phyloP scores from a whole-genome alignment of 2,113 vertebrate species.

The Eptesicus fuscus region DNA sequence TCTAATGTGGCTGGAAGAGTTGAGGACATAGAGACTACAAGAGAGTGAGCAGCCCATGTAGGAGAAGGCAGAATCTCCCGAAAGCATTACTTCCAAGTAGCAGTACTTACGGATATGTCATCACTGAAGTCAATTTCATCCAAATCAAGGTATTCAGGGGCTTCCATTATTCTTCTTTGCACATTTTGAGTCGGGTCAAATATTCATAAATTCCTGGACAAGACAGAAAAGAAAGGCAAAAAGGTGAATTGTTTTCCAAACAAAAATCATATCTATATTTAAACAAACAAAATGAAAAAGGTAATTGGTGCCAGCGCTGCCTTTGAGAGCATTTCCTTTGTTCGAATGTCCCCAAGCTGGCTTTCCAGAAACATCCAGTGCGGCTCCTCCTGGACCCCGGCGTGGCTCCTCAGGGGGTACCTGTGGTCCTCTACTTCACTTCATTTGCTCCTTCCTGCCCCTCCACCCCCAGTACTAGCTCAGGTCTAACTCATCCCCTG shows the following conservation, averaged over 20 bases:
- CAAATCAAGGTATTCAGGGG: constrained; percentile 98
- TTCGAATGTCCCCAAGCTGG: not conserved
- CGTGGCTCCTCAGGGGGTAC: not conserved
- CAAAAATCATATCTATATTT: not conserved
- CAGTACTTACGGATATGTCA: constrained; percentile 92
- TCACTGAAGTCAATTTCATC: constrained; percentile 99
- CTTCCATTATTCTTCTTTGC: constrained; percentile 94
- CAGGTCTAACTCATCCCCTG: not conserved
- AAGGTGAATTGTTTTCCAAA: not conserved
- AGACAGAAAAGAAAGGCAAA: constrained; percentile 60
- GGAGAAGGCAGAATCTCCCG: not conserved
- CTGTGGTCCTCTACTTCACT: not conserved
- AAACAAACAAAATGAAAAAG: not conserved
- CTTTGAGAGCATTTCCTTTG: not conserved
- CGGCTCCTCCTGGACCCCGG: not conserved
- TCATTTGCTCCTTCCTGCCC: not conserved
- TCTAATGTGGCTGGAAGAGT: not conserved
- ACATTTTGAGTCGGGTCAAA: constrained; percentile 87
- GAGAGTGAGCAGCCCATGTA: not conserved
- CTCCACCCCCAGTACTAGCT: not conserved
- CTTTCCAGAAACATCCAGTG: not conserved
- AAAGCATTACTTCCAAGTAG: not conserved
- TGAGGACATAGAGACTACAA: not conserved
- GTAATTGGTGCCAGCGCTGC: too few relatives aligned
- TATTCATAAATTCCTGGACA: constrained; percentile 75